Percentiles rank a stretch among this genome's conserved stretches.
Evolutionary conservation across 2,797 vertebrate species (phyloP).

Genomic region (Cyprinella venusta): DNA sequence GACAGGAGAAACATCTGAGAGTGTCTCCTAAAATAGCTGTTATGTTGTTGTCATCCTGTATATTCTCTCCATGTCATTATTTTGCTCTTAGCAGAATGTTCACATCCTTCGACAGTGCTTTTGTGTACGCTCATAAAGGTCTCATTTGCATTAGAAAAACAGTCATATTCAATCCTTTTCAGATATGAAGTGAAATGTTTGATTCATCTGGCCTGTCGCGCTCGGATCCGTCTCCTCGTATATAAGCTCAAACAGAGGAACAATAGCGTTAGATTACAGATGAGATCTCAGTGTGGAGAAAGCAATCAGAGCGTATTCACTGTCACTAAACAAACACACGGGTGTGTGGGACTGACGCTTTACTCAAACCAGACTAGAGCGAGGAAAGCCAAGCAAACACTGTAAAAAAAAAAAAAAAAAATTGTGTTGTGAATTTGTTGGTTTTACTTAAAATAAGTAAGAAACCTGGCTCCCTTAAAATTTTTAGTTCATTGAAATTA

Average conservation of each 20-base stretch:
- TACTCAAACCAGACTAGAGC: slow-evolving; percentile 1
- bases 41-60: neutral
- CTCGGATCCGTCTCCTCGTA: slow-evolving; percentile 10
- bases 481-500: too few species aligned
- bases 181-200: slow-evolving; percentile 11
- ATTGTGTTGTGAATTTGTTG: too few species aligned
- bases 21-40: neutral
- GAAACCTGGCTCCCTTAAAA: too few species aligned
- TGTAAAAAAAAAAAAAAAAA: too few species aligned
- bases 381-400: slow-evolving; percentile 6
- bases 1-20: neutral
- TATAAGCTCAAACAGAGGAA: slow-evolving; percentile 32
- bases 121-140: slow-evolving; percentile 13
- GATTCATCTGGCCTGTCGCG: neutral
- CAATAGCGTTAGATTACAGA: slow-evolving; percentile 44
- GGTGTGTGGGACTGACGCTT: slow-evolving; percentile 22
- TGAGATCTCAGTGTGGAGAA: slow-evolving; percentile 29
- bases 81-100: slow-evolving; percentile 3
- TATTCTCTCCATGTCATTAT: neutral
- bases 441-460: too few species aligned
- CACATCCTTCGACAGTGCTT: neutral
- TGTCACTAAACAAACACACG: slow-evolving; percentile 43
- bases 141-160: slow-evolving; percentile 37
- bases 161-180: slow-evolving; percentile 22
- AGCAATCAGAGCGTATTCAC: slow-evolving; percentile 46